These are phyloP conservation scores for Arenaria interpres DNA, from an alignment of 2,113 vertebrate species.

Conservation along the genomic window DNA sequence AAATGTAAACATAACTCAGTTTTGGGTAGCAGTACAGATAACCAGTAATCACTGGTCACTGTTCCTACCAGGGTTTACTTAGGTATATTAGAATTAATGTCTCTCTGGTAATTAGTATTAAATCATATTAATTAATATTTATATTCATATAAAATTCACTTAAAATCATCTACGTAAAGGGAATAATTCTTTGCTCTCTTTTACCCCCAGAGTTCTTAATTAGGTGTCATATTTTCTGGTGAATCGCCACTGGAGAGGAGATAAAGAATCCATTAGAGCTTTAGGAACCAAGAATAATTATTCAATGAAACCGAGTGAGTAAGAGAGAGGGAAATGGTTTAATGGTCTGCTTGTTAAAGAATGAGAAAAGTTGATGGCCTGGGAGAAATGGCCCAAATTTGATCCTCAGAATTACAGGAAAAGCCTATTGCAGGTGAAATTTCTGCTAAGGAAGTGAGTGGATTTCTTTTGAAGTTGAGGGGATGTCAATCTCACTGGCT, in stretches of 20 bases:
- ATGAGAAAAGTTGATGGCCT: not conserved
- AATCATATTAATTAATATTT: conserved; percentile 1
- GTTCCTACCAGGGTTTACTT: not conserved
- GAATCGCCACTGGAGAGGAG: conserved; percentile 17
- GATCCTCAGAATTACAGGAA: not conserved
- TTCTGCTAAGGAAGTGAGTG: not conserved
- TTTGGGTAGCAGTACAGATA: not conserved
- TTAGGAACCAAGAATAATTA: conserved; percentile 33
- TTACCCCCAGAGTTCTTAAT: not conserved
- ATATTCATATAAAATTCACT: conserved; percentile 18
- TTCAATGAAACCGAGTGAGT: not conserved
- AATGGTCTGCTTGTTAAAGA: conserved; percentile 11
- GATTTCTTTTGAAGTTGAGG: not conserved
- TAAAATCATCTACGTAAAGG: not conserved
- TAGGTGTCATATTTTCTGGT: conserved; percentile 41
- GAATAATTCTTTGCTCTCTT: not conserved
- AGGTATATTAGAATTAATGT: not conserved
- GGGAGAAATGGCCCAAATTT: not conserved
- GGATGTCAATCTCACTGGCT: not conserved
- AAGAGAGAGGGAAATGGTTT: not conserved
- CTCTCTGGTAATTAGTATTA: conserved; percentile 18
- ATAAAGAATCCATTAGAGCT: conserved; percentile 22
- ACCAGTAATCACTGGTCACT: not conserved
- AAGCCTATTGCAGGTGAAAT: not conserved
- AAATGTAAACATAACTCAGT: not conserved